These are phyloP conservation scores for Diarsia brunnea DNA, from an alignment of 2,888 invertebrate species.

Conservation along the genomic window DNA sequence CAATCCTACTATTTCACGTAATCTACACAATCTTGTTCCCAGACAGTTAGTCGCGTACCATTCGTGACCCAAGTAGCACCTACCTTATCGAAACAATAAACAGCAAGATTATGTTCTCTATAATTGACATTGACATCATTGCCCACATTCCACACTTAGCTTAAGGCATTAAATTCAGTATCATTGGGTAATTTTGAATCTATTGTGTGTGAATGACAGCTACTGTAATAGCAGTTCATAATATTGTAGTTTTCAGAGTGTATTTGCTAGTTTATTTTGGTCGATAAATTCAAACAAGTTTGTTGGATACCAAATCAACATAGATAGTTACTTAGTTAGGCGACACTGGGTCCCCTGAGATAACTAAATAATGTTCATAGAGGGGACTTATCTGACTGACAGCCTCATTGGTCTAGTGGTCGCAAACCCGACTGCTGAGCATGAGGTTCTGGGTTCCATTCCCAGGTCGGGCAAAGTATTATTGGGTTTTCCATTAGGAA, in stretches of 20 bases:
- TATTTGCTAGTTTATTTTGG: not conserved
- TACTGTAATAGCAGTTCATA: conserved; percentile 24
- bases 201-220: conserved; percentile 22
- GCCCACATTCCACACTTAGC: conserved; percentile 45
- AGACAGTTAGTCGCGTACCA: conserved; percentile 33
- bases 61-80: conserved; percentile 21
- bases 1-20: conserved; percentile 6
- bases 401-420: no score
- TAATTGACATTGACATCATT: conserved; percentile 57
- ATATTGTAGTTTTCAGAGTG: not conserved
- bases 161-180: conserved; percentile 17
- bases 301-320: not conserved
- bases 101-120: conserved; percentile 33
- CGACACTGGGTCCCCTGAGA: not conserved
- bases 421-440: no score
- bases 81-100: conserved; percentile 49
- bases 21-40: conserved; percentile 25
- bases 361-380: no score
- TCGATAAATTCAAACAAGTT: not conserved
- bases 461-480: no score
- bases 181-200: conserved; percentile 37
- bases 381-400: no score
- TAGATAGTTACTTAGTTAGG: not conserved
- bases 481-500: not conserved
- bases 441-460: no score